Conservation (phyloP, 2,113 vertebrate species). For the Madoqua kirkii region DNA sequence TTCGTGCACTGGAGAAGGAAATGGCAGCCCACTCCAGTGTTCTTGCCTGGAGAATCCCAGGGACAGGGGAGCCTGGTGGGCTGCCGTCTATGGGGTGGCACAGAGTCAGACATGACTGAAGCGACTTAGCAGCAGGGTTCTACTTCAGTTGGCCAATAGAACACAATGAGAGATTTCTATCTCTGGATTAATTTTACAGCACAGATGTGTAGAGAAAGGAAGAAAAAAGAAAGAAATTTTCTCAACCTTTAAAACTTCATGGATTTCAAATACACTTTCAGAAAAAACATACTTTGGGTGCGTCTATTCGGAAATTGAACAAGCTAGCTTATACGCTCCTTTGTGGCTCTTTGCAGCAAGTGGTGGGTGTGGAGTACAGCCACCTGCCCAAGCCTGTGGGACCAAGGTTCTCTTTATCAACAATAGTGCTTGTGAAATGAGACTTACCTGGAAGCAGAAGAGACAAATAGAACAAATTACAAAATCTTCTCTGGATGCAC, state of each 20-base stretch:
- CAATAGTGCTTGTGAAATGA: not conserved
- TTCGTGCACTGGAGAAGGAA: too few relatives aligned
- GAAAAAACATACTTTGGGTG: not conserved
- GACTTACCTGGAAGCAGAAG: slow-evolving; percentile 95
- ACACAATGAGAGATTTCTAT: not conserved
- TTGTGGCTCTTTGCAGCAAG: not conserved
- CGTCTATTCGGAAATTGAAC: not conserved
- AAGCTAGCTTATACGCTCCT: not conserved
- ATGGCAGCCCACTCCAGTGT: too few relatives aligned
- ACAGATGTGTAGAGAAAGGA: not conserved
- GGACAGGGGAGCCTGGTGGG: too few relatives aligned
- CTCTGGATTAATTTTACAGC: not conserved
- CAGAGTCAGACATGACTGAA: too few relatives aligned
- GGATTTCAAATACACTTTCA: slow-evolving; percentile 7
- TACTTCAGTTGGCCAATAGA: not conserved
- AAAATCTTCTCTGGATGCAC: slow-evolving; percentile 92
- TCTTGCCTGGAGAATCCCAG: too few relatives aligned
- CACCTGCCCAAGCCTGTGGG: not conserved
- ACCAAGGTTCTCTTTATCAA: not conserved
- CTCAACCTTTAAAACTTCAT: not conserved
- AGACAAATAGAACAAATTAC: slow-evolving; percentile 94
- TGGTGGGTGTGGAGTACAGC: not conserved
- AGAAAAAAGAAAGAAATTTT: not conserved
- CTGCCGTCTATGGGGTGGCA: too few relatives aligned
- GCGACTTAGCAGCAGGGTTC: not conserved